Evolutionary conservation across 2,113 vertebrate genomes (phyloP).

Genomic region (Prietella phreatophila): DNA sequence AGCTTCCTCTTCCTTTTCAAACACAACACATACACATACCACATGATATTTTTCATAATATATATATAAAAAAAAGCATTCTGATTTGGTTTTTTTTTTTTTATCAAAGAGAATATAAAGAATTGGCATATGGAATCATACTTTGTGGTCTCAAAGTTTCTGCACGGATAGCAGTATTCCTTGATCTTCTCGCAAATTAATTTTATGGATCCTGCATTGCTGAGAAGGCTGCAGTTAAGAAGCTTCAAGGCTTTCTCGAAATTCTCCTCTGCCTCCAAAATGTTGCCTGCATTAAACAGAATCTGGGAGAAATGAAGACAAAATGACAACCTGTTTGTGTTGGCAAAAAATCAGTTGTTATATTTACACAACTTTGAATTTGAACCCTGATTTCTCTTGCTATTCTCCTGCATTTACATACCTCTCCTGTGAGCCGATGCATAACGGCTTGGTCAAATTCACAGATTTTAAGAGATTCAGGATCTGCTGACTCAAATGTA

Average conservation of each 20-base stretch:
- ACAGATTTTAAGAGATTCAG: constrained; percentile 1
- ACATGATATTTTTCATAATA: too few species aligned
- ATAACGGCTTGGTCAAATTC: constrained; percentile 33
- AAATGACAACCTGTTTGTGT: too few species aligned
- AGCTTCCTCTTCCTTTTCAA: constrained; percentile 22
- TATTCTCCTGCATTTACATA: constrained; percentile 1
- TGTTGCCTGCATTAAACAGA: constrained; percentile 41
- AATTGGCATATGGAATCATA: background rate
- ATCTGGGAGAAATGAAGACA: constrained; percentile 13
- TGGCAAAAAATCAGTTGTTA: background rate
- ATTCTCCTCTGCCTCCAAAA: constrained; percentile 36
- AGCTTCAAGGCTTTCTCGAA: constrained; percentile 26
- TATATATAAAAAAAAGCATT: too few species aligned
- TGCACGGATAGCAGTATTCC: background rate
- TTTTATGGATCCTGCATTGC: background rate
- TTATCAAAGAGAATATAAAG: background rate
- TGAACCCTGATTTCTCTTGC: background rate
- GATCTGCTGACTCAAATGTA: background rate
- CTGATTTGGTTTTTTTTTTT: too few species aligned
- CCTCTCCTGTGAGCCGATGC: constrained; percentile 43
- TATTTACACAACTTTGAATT: too few species aligned
- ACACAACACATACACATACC: background rate
- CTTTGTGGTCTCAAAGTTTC: background rate
- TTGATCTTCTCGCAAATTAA: constrained; percentile 27
- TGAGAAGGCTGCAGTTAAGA: constrained; percentile 24